Evolutionary conservation across 2,888 invertebrate genomes (phyloP), one percentile per base, ranked within the genome.

Genomic region (Orthonevra nobilis): DNA sequence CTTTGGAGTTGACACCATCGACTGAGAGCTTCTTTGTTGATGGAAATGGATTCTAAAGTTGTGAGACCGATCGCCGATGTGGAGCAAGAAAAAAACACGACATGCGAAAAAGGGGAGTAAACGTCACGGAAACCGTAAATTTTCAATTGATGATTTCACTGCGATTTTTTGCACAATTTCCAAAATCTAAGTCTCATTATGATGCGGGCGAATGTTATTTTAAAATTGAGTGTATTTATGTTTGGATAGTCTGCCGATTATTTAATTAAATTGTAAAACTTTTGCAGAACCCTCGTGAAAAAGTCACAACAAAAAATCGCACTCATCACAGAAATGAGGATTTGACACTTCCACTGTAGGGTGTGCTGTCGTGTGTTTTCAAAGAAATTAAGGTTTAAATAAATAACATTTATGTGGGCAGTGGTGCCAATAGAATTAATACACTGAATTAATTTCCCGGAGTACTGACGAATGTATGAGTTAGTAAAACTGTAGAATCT

Each of bases 301-400:
- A 74, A 68, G 74, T 81, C 81, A 79, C 79, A 81, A 81, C 74
- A 81, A 81, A 63, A 77, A 81, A 73, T 56, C 74, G 72, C 81
- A 81, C 74, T 69, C 79, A 68, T 58, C 74, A 74, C 44, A 69
- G 44, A 81, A 63, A 63, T 81, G 79, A 79, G 73, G 73, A 38
- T 2, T 54, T 61, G 70, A 46, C 70, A 38, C 3, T n/a, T 54
- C 15, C 15, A 5, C n/a, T 5, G 28, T 32, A 73, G 36, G 61
- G 66, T 61, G 6, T 6, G 3, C 30, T 48, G 42, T 42, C 42
- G 19, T 60, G 38, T 38, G 48, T 1, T 28, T 14, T 2, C 6
- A 10, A 36, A 10, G 10, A 6, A 1, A 1, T 0, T n/a, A n/a
- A n/a, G n/a, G n/a, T n/a, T n/a, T n/a, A n/a, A n/a, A n/a, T n/a